A percentile compares a stretch with the other conserved stretches of the same genome.
These are phyloP conservation scores for Lasioglossum leucozonium DNA, from an alignment of 2,888 invertebrate genomes.

Conservation along the genomic window DNA sequence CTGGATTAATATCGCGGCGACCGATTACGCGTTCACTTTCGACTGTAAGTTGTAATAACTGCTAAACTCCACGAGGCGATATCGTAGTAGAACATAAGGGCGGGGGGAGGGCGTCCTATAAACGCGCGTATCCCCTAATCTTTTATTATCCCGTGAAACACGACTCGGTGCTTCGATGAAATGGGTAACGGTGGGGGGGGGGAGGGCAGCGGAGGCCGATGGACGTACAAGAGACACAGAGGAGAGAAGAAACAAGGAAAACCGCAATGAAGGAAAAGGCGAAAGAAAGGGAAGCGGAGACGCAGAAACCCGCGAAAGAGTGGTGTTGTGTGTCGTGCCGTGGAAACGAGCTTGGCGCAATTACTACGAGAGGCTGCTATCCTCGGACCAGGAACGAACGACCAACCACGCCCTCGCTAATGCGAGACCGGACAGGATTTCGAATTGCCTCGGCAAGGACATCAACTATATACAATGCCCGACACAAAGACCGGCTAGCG, in stretches of 20 bases:
- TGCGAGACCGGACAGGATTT: constrained; percentile 80
- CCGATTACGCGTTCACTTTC: neutral
- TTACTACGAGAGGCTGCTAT: constrained; percentile 75
- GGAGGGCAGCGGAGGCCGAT: neutral
- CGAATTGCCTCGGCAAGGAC: constrained; percentile 82
- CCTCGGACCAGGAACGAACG: constrained; percentile 75
- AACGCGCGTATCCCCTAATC: neutral
- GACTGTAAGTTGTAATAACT: neutral
- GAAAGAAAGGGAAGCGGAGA: constrained; percentile 35
- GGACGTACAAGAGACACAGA: too few relatives aligned
- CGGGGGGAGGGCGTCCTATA: too few relatives aligned
- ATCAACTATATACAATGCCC: constrained; percentile 77
- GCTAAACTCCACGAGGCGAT: neutral
- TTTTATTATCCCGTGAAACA: neutral
- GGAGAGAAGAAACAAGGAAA: neutral
- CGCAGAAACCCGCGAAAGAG: constrained; percentile 67
- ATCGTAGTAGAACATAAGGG: neutral
- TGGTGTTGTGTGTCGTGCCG: constrained; percentile 34
- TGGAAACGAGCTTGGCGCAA: constrained; percentile 78
- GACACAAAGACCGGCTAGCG: constrained; percentile 74
- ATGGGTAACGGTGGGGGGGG: neutral
- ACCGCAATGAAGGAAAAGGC: constrained; percentile 1
- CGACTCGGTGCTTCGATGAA: neutral
- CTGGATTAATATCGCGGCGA: constrained; percentile 45
- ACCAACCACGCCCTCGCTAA: constrained; percentile 82